Conservation (phyloP, 2,113 vertebrate genomes). For the Alexandromys fortis region DNA sequence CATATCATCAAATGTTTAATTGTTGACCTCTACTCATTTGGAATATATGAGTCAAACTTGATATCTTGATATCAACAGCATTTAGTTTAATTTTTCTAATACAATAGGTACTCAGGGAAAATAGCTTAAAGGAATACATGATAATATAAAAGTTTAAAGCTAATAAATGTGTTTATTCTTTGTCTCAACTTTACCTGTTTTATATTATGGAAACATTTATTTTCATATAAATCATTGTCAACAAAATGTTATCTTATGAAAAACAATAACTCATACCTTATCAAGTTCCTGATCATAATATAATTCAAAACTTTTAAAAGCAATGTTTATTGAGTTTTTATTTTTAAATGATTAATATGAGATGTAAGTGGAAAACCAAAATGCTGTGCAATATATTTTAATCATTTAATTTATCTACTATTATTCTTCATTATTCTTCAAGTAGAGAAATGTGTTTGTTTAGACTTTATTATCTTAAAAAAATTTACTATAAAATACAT, state of each 20-base stretch:
- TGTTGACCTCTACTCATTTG: not conserved
- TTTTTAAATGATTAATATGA: slow-evolving; percentile 50
- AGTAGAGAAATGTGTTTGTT: not conserved
- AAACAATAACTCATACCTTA: slow-evolving; percentile 44
- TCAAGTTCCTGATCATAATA: slow-evolving; percentile 17
- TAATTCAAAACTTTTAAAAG: not conserved
- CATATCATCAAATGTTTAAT: not conserved
- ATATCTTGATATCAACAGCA: not conserved
- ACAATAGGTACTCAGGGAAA: not conserved
- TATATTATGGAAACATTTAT: slow-evolving; percentile 46
- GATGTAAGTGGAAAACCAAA: not conserved
- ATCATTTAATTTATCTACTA: not conserved
- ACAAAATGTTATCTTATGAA: slow-evolving; percentile 28
- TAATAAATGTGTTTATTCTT: not conserved
- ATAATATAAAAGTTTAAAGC: slow-evolving; percentile 23
- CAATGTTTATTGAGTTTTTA: not conserved
- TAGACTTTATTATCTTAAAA: not conserved
- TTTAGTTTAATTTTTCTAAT: not conserved
- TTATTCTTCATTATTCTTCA: slow-evolving; percentile 39
- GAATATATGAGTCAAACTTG: not conserved
- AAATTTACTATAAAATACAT: not conserved
- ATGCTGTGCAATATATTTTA: not conserved
- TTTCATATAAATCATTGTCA: slow-evolving; percentile 60
- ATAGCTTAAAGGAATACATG: not conserved
- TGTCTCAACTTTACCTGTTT: slow-evolving; percentile 6